Evolutionary conservation across 2,797 vertebrate species (phyloP), one percentile per base, ranked within the genome.

Genomic region (Oreonectes daqikongensis): DNA sequence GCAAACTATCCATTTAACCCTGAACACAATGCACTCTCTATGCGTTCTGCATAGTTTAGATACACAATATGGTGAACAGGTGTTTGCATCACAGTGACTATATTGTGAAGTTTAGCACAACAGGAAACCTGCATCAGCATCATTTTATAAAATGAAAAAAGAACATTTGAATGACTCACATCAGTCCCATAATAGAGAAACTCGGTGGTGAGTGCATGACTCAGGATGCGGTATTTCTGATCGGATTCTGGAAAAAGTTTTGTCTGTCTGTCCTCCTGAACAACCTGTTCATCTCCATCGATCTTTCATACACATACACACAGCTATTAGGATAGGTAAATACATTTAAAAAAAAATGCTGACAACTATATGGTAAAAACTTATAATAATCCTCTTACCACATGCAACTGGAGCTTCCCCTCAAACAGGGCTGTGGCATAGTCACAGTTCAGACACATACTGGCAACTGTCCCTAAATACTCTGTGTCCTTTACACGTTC

Each of bases 111-210:
- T 53, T 53, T 24, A 9, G 5, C 26, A 59, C 26, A 15, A 30
- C 15, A 8, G 22, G 11, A 55, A 15, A 28, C 12, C 1, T 57
- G 24, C 14, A 57, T 15, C 55, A 30, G 26, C 50, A 22, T 53
- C 7, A 55, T 59, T 57, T 32, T 30, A 30, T 59, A 30, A 59
- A 17, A 30, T 30, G 28, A 28, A 4, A 30, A 35, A 48, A 28
- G 17, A n/a, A 52, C 35, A 60, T 32, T 18, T 4, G 28, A 11
- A 2, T 7, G 40, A 88, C 94, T 84, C 90, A 99, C 97, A 81
- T 99, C 96, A 35, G 97, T 98, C 82, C 96, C 94, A 12, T 95
- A 99, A 90, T 96, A 95, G 70, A 99, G 95, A 90, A 98, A 98
- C 79, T 99, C 97, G 14, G 86, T 83, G 10, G 96, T 96, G 83